A percentile compares a stretch with the other conserved stretches of the same genome.
These are phyloP conservation scores for Valencia hispanica DNA, from an alignment of 2,797 vertebrate species.

Conservation along the genomic window DNA sequence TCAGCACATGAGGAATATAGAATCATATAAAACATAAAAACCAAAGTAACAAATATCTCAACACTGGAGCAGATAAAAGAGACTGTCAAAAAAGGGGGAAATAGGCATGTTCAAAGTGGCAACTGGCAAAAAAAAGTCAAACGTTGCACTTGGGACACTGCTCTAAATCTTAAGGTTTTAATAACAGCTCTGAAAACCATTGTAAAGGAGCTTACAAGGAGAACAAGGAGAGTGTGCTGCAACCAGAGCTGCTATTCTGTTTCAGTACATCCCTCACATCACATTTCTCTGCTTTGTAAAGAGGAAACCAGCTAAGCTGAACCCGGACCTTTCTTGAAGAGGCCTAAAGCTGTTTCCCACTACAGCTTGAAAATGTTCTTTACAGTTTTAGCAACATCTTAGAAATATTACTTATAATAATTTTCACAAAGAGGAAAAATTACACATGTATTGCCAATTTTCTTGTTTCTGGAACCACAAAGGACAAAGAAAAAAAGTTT, in stretches of 20 bases:
- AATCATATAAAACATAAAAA: constrained; percentile 65
- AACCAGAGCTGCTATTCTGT: constrained; percentile 5
- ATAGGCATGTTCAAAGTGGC: constrained; percentile 42
- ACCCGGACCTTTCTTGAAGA: not conserved
- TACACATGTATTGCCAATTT: not conserved
- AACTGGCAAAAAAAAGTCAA: constrained; percentile 74
- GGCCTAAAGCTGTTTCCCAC: not conserved
- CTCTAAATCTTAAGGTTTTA: constrained; percentile 86
- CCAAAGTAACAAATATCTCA: constrained; percentile 53
- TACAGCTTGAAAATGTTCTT: constrained; percentile 1
- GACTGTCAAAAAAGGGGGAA: constrained; percentile 41
- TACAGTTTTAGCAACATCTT: constrained; percentile 1
- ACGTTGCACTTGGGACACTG: constrained; percentile 36
- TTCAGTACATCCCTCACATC: not conserved
- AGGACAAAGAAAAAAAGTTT: not conserved
- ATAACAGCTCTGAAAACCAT: constrained; percentile 89
- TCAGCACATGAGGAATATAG: constrained; percentile 82
- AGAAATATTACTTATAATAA: not conserved
- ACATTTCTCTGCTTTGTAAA: constrained; percentile 9
- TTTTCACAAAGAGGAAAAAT: not conserved
- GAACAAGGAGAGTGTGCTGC: constrained; percentile 81
- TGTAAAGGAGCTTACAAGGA: constrained; percentile 86
- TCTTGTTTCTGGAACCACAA: not conserved
- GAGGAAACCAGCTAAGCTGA: constrained; percentile 9
- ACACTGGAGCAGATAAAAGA: constrained; percentile 49